Evolutionary conservation across 1,140 invertebrate species (phyloP).

Genomic region (Tyrophagus putrescentiae): DNA sequence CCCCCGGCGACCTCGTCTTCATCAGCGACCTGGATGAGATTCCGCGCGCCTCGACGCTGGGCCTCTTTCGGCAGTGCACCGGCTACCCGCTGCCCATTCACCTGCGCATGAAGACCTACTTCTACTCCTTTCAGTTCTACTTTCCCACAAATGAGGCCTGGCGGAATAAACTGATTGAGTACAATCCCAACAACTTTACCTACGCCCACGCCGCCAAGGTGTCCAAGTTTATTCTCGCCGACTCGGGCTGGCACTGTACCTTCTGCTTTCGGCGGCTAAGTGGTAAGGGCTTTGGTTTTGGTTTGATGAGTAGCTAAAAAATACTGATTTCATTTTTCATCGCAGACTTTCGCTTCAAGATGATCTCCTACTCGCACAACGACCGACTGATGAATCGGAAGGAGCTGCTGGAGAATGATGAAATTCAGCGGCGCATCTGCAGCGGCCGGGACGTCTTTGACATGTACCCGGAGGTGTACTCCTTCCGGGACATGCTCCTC

Average conservation of each 20-base stretch:
- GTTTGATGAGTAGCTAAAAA: no score
- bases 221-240: neutral
- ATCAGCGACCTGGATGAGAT: slow-evolving; percentile 16
- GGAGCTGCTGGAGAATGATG: neutral
- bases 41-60: neutral
- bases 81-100: slow-evolving; percentile 5
- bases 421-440: slow-evolving; percentile 15
- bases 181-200: neutral
- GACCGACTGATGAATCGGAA: neutral
- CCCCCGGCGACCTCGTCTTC: neutral
- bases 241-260: slow-evolving; percentile 20
- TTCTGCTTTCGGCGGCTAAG: slow-evolving; percentile 14
- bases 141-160: slow-evolving; percentile 2
- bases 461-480: slow-evolving; percentile 20
- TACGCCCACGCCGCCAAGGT: slow-evolving; percentile 2
- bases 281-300: no score
- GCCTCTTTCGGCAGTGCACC: neutral
- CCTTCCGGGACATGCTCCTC: neutral
- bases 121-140: slow-evolving; percentile 19
- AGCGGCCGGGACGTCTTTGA: slow-evolving; percentile 3
- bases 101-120: slow-evolving; percentile 16
- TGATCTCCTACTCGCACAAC: slow-evolving; percentile 19
- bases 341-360: slow-evolving; percentile 18
- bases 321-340: no score
- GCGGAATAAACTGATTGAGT: neutral